A percentile compares a stretch with the other conserved stretches of the same genome.
phyloP scores from a whole-genome alignment of 2,113 vertebrate genomes.

The Halcyon malimbica region DNA sequence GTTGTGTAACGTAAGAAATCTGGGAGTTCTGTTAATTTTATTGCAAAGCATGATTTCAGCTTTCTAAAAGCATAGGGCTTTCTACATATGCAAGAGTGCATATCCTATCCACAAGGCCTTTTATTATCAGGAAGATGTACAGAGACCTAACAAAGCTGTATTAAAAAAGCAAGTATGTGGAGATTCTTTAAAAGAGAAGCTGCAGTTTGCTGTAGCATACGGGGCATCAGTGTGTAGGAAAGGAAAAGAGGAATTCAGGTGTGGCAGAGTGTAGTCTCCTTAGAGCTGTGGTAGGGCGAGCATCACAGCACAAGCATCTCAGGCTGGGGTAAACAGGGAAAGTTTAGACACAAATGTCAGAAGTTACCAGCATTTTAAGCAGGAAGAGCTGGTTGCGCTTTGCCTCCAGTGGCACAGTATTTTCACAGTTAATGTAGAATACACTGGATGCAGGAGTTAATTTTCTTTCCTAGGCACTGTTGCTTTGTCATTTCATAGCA shows the following conservation, averaged over 20 bases:
- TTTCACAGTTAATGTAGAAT: not conserved
- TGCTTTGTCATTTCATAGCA: not conserved
- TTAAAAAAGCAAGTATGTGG: not conserved
- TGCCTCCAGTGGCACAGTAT: not conserved
- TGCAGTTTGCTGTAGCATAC: not conserved
- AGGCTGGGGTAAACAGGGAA: not conserved
- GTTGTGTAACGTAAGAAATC: not conserved
- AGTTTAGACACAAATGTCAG: rapidly evolving
- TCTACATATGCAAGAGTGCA: not conserved
- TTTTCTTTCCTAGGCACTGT: not conserved
- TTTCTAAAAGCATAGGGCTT: not conserved
- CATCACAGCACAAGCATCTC: not conserved
- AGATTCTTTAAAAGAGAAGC: not conserved
- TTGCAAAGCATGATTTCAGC: not conserved
- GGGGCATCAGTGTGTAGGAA: not conserved
- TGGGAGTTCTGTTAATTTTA: not conserved
- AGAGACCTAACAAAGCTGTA: not conserved
- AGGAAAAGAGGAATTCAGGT: not conserved
- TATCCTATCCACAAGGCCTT: not conserved
- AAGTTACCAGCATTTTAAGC: not conserved
- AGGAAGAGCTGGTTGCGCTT: not conserved
- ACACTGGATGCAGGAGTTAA: not conserved
- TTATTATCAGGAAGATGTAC: not conserved
- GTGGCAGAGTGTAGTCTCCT: not conserved
- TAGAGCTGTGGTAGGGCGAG: not conserved